phyloP scores from a whole-genome alignment of 2,797 vertebrate species.

The Triplophysa bombifrons region DNA sequence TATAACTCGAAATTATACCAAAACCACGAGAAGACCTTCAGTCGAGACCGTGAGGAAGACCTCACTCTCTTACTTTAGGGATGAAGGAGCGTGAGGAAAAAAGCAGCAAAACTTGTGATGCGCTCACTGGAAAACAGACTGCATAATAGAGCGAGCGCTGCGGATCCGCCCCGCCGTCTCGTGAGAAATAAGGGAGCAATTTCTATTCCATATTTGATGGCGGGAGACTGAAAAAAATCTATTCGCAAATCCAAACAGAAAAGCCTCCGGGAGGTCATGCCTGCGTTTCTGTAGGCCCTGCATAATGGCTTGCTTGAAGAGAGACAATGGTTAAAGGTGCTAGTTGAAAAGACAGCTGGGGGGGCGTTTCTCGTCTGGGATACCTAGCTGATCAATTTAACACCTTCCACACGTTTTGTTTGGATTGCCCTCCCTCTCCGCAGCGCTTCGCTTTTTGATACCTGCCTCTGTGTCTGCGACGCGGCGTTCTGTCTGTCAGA shows the following conservation, averaged over 20 bases:
- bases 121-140: constrained; percentile 99
- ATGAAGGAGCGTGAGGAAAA: constrained; percentile 30
- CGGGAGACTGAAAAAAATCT: constrained; percentile 90
- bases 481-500: constrained; percentile 49
- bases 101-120: constrained; percentile 89
- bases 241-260: constrained; percentile 99
- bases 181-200: constrained; percentile 98
- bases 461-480: constrained; percentile 38
- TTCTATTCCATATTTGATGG: constrained; percentile 99
- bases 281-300: constrained; percentile 87
- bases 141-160: constrained; percentile 96
- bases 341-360: constrained; percentile 34
- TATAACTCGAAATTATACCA: constrained; percentile 80
- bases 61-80: constrained; percentile 79
- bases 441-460: constrained; percentile 46
- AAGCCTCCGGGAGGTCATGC: constrained; percentile 94
- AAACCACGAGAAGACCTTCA: constrained; percentile 80
- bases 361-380: constrained; percentile 72
- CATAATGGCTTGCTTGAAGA: constrained; percentile 93
- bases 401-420: constrained; percentile 85
- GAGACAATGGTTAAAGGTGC: constrained; percentile 54
- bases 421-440: constrained; percentile 75
- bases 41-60: constrained; percentile 78
- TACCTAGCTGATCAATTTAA: constrained; percentile 90
- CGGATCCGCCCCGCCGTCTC: constrained; percentile 88